Evolutionary conservation across 92 coral and sea anemone genomes (phyloP).

Genomic region (Siderastrea radians): DNA sequence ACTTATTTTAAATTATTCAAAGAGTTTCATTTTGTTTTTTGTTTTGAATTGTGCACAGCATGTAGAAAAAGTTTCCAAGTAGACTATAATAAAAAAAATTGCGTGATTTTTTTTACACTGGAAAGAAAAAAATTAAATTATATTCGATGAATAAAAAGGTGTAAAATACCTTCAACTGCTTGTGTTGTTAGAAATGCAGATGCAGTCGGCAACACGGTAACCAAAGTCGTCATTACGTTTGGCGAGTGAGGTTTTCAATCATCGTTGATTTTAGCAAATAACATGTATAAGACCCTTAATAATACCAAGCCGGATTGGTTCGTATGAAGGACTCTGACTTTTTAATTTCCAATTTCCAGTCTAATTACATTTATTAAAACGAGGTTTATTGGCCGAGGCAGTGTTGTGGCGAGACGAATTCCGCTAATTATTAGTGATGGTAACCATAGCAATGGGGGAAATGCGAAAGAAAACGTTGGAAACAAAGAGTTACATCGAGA

Average conservation of each 20-base stretch:
- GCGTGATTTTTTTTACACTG: no score
- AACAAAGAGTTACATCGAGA: neutral
- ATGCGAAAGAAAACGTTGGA: neutral
- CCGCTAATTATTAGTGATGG: neutral
- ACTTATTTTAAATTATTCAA: no score
- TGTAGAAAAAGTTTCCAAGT: no score
- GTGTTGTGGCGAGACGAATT: neutral
- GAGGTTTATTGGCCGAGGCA: neutral
- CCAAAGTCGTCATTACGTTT: neutral
- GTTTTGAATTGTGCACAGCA: no score
- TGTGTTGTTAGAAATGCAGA: conserved; percentile 2
- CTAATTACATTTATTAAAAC: conserved; percentile 3
- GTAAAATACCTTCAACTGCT: neutral
- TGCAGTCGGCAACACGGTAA: neutral
- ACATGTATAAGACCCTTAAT: neutral
- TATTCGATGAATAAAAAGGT: no score
- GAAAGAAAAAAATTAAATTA: no score
- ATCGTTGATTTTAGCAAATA: neutral
- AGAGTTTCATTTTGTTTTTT: no score
- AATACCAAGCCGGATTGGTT: neutral
- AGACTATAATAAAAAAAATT: no score
- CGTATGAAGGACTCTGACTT: neutral
- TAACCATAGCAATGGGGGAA: conserved; percentile 2
- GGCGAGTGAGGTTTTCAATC: no score
- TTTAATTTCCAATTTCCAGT: conserved; percentile 15